phyloP scores from a whole-genome alignment of 2,888 invertebrate genomes.

The Gymnocheta viridis region DNA sequence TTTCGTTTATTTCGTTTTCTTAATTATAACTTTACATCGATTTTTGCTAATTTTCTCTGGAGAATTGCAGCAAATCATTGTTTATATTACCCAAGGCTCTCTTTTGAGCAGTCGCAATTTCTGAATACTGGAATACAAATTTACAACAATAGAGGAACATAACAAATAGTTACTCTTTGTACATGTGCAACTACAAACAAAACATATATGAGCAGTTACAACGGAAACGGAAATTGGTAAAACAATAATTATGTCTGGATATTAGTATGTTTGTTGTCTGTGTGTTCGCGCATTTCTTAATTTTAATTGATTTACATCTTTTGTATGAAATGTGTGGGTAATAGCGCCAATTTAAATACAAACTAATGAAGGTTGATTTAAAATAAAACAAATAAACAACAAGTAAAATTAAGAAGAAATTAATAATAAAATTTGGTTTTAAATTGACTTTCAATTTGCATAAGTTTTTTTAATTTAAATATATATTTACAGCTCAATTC shows the following conservation, averaged over 20 bases:
- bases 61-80: neutral
- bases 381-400: too few species aligned
- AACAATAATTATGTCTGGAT: conserved; percentile 53
- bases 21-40: neutral
- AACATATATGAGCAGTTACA: neutral
- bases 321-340: neutral
- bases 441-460: too few species aligned
- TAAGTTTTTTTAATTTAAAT: too few species aligned
- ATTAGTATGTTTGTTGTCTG: neutral
- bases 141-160: neutral
- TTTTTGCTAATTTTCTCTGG: neutral
- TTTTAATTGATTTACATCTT: neutral
- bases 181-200: neutral
- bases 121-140: neutral
- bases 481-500: too few species aligned
- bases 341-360: neutral
- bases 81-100: neutral
- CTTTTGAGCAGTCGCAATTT: neutral
- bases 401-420: too few species aligned
- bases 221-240: conserved; percentile 36
- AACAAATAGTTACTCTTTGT: neutral
- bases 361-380: neutral
- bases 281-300: neutral
- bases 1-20: neutral
- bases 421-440: too few species aligned